phyloP scores from a whole-genome alignment of 2,797 vertebrate species.

The Siniperca undulata region DNA sequence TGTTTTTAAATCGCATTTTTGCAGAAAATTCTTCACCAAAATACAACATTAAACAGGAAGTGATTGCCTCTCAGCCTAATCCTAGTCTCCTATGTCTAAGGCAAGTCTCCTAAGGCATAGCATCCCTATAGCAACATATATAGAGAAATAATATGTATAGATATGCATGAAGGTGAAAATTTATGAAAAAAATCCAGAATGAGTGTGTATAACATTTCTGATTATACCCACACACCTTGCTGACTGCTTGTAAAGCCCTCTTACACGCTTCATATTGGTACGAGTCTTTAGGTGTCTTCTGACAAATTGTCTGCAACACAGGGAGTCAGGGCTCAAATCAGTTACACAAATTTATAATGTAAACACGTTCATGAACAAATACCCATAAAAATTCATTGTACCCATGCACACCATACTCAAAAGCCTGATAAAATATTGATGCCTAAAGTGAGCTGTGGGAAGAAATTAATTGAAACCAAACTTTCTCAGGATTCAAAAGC shows the following conservation, averaged over 20 bases:
- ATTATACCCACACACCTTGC: slow-evolving; percentile 88
- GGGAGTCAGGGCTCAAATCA: background rate
- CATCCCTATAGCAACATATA: background rate
- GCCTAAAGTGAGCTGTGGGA: slow-evolving; percentile 66
- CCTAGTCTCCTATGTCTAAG: background rate
- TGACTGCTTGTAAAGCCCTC: slow-evolving; percentile 92
- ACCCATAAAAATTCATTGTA: slow-evolving; percentile 9
- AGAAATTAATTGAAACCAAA: slow-evolving; percentile 67
- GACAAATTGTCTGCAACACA: slow-evolving; percentile 94
- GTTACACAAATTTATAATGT: background rate
- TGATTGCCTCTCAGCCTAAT: background rate
- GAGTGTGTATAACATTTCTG: background rate
- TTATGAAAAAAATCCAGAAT: background rate
- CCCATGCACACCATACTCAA: slow-evolving; percentile 10
- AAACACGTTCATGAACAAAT: background rate
- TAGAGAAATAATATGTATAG: background rate
- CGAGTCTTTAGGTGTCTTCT: slow-evolving; percentile 94
- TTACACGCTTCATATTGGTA: slow-evolving; percentile 90
- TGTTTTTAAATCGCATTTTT: background rate
- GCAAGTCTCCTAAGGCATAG: background rate
- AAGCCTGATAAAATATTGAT: slow-evolving; percentile 37
- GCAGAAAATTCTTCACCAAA: background rate
- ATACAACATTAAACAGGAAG: background rate
- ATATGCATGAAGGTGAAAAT: background rate
- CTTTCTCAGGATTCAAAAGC: slow-evolving; percentile 83